Percentiles rank a stretch among this genome's conserved stretches.
phyloP scores from a whole-genome alignment of 2,888 invertebrate genomes.

The Microctonus aethiopoides region DNA sequence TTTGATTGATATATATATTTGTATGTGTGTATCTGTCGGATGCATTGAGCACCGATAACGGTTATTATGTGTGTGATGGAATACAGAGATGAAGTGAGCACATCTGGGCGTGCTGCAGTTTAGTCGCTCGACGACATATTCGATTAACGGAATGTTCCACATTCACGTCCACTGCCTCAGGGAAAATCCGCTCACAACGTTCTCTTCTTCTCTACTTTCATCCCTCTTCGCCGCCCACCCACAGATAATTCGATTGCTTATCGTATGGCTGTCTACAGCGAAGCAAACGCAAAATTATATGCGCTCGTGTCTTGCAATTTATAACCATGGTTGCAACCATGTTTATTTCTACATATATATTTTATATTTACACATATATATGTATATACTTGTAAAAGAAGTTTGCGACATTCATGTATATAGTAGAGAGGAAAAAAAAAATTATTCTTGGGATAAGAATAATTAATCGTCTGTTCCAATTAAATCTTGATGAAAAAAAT shows the following conservation, averaged over 20 bases:
- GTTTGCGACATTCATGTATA: too few species aligned
- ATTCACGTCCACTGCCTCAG: slow-evolving; percentile 18
- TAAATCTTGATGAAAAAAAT: too few species aligned
- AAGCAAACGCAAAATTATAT: slow-evolving; percentile 13
- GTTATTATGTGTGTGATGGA: slow-evolving; percentile 14
- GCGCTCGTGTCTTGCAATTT: not conserved
- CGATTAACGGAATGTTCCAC: slow-evolving; percentile 30
- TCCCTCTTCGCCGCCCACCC: not conserved
- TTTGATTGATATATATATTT: not conserved
- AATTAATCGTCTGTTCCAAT: too few species aligned
- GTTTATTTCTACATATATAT: too few species aligned
- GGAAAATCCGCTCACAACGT: not conserved
- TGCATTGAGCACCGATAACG: not conserved
- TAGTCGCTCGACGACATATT: slow-evolving; percentile 24
- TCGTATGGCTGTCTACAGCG: slow-evolving; percentile 16
- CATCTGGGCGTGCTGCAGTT: slow-evolving; percentile 20
- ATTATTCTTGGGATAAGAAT: too few species aligned
- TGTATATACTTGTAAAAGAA: too few species aligned
- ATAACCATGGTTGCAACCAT: not conserved
- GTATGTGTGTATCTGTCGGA: not conserved
- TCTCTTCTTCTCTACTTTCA: not conserved
- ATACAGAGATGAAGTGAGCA: slow-evolving; percentile 16
- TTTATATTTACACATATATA: too few species aligned
- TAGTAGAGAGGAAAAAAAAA: too few species aligned
- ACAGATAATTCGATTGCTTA: slow-evolving; percentile 29